Conservation (phyloP, 2,113 vertebrate species). For the Carlito syrichta region DNA sequence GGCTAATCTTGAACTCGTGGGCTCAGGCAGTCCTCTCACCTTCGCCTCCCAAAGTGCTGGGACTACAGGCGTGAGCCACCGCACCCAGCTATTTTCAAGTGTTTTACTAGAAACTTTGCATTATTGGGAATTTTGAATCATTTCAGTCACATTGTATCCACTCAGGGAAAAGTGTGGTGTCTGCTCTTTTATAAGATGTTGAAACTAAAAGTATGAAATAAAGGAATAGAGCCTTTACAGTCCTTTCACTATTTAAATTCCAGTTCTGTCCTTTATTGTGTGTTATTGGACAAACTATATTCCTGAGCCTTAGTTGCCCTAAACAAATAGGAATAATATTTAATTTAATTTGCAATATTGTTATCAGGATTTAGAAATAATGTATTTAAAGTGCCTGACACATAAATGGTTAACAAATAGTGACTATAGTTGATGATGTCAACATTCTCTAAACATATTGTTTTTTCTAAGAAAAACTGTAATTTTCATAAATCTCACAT, state of each 20-base stretch:
- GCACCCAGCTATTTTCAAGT: too few relatives aligned
- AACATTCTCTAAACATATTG: conserved; percentile 2
- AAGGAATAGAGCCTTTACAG: neutral
- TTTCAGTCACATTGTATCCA: neutral
- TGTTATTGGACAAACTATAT: neutral
- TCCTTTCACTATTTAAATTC: neutral
- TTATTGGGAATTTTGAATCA: neutral
- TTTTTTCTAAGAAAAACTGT: neutral
- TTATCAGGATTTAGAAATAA: conserved; percentile 11
- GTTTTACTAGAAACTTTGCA: neutral
- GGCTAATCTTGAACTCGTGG: too few relatives aligned
- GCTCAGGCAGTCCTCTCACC: too few relatives aligned
- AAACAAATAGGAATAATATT: neutral
- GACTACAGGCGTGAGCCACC: too few relatives aligned
- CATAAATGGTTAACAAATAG: conserved; percentile 11
- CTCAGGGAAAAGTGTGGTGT: neutral
- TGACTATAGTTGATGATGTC: neutral
- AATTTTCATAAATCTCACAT: neutral
- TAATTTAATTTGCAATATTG: neutral
- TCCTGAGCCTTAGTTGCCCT: neutral
- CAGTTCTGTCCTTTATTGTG: neutral
- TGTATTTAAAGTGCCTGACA: neutral
- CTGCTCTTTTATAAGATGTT: neutral
- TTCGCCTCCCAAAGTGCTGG: too few relatives aligned
- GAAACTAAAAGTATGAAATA: conserved; percentile 5